Percentiles rank a stretch among this genome's conserved stretches.
phyloP scores from a whole-genome alignment of 1,140 invertebrate species.

The Pristionchus pacificus region DNA sequence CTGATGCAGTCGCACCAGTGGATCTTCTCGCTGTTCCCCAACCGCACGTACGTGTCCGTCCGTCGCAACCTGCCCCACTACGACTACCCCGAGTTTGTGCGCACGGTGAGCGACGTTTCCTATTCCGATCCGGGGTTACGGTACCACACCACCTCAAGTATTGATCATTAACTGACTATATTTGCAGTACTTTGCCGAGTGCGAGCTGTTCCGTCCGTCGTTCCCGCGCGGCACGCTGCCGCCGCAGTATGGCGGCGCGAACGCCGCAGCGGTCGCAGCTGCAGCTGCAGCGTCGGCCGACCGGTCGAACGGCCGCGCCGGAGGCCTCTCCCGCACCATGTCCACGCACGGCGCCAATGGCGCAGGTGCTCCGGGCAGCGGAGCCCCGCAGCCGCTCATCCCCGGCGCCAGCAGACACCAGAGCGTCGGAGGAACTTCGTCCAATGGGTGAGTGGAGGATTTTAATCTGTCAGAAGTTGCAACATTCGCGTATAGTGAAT shows the following conservation, averaged over 20 bases:
- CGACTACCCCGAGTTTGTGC: slow-evolving; percentile 47
- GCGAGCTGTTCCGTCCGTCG: not conserved
- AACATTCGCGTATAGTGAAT: no score
- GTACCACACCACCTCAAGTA: no score
- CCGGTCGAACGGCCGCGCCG: no score
- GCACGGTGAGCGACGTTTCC: not conserved
- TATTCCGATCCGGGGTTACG: no score
- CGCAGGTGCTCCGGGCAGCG: no score
- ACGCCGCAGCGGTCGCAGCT: not conserved
- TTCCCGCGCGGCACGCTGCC: not conserved
- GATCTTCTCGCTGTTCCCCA: slow-evolving; percentile 54
- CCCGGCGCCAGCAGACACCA: not conserved
- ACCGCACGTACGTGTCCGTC: slow-evolving; percentile 52
- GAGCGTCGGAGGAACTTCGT: not conserved
- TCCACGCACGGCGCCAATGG: not conserved
- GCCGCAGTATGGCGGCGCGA: no score
- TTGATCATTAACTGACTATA: no score
- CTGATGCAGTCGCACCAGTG: slow-evolving; percentile 47
- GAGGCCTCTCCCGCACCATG: not conserved
- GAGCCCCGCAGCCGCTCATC: not conserved
- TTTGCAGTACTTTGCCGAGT: slow-evolving; percentile 1
- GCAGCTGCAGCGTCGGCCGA: not conserved
- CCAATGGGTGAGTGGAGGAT: not conserved
- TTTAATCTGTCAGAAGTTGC: no score
- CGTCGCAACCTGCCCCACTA: slow-evolving; percentile 55